phyloP scores from a whole-genome alignment of 2,888 invertebrate genomes.

The Zelleria hepariella region DNA sequence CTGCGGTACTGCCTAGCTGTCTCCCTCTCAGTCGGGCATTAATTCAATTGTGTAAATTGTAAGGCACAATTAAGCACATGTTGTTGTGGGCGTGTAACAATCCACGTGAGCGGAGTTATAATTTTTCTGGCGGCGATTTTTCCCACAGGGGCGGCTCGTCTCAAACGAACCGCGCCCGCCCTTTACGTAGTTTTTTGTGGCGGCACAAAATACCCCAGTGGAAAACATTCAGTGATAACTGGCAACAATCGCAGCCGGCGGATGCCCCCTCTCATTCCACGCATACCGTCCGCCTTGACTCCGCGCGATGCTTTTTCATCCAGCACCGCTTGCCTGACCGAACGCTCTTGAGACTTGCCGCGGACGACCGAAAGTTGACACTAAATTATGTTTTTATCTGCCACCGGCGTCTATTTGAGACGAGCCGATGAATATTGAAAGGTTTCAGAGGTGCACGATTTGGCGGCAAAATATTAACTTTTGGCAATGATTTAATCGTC shows the following conservation, averaged over 20 bases:
- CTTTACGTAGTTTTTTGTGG: conserved; percentile 70
- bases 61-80: conserved; percentile 1
- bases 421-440: not conserved
- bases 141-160: conserved; percentile 67
- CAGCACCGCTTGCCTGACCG: conserved; percentile 39
- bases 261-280: conserved; percentile 67
- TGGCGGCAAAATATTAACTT: not conserved
- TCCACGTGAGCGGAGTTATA: conserved; percentile 65
- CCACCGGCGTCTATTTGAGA: conserved; percentile 1
- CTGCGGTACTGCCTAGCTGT: too few relatives aligned
- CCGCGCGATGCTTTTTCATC: conserved; percentile 63
- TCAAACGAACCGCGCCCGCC: conserved; percentile 69
- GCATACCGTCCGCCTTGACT: conserved; percentile 56
- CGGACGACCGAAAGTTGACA: conserved; percentile 19
- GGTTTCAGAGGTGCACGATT: not conserved
- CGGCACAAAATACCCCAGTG: conserved; percentile 66
- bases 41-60: conserved; percentile 2
- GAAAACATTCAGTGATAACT: conserved; percentile 73
- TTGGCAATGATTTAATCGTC: not conserved
- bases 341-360: conserved; percentile 33
- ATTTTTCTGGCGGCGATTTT: conserved; percentile 70
- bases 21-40: not conserved
- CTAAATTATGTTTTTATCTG: conserved; percentile 8
- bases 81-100: conserved; percentile 1
- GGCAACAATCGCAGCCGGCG: conserved; percentile 71